Percentiles rank a stretch among this genome's conserved stretches.
Evolutionary conservation across 1,140 invertebrate species (phyloP).

Genomic region (Ceratitis capitata): DNA sequence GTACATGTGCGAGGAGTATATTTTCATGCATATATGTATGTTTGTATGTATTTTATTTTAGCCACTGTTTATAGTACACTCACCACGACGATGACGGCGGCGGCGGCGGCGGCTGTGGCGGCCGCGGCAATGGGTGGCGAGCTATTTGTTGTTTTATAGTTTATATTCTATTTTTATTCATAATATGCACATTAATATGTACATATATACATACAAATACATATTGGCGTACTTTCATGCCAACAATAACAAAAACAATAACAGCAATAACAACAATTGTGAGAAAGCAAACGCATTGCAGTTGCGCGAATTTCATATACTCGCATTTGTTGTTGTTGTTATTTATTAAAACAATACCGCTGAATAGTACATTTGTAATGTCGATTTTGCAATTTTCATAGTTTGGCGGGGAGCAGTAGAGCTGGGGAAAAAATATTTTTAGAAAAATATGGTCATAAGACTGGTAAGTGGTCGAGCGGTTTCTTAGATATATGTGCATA

Average conservation of each 20-base stretch:
- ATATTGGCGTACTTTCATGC: neutral
- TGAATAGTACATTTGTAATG: neutral
- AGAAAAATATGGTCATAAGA: neutral
- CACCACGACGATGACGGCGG: no score
- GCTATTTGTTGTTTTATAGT: conserved; percentile 1
- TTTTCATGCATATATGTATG: neutral
- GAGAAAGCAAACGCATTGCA: neutral
- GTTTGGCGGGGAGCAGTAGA: neutral
- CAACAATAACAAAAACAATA: no score
- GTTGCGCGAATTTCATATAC: neutral
- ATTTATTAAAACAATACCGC: neutral
- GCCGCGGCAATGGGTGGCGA: no score
- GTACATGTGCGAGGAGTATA: no score
- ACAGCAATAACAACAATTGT: no score
- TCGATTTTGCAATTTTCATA: neutral
- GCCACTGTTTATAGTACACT: conserved; percentile 10
- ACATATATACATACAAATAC: neutral
- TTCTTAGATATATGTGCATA: neutral
- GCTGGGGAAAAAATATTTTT: neutral
- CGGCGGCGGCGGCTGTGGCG: no score
- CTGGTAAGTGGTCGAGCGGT: neutral
- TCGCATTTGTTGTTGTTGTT: neutral
- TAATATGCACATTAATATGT: neutral
- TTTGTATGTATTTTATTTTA: neutral
- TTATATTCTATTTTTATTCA: conserved; percentile 15